Evolutionary conservation across 2,888 invertebrate genomes (phyloP).

Genomic region (Temnothorax ravouxi): DNA sequence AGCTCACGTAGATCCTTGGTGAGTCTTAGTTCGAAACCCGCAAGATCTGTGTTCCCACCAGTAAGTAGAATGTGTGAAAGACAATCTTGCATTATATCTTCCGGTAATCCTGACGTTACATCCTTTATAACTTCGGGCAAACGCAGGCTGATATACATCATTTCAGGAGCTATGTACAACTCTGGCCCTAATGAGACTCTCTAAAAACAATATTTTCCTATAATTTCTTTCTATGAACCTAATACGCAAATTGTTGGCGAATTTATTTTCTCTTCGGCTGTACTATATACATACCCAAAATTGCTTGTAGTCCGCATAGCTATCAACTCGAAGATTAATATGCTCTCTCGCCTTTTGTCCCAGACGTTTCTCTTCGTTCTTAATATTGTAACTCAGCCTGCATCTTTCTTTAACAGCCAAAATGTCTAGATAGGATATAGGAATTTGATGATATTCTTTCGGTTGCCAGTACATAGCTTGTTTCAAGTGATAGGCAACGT

Average conservation of each 20-base stretch:
- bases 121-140: slow-evolving; percentile 85
- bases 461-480: slow-evolving; percentile 85
- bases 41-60: slow-evolving; percentile 86
- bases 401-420: slow-evolving; percentile 85
- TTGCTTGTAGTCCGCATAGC: slow-evolving; percentile 83
- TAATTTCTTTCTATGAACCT: no score
- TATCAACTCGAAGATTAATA: slow-evolving; percentile 83
- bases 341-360: slow-evolving; percentile 78
- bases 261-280: slow-evolving; percentile 4
- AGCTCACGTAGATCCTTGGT: slow-evolving; percentile 84
- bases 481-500: slow-evolving; percentile 85
- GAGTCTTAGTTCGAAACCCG: slow-evolving; percentile 84
- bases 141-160: slow-evolving; percentile 85
- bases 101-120: slow-evolving; percentile 83
- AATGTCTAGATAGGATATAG: slow-evolving; percentile 85
- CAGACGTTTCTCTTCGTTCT: slow-evolving; percentile 81
- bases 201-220: slow-evolving; percentile 72
- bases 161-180: slow-evolving; percentile 85
- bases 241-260: neutral
- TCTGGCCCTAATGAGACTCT: slow-evolving; percentile 85
- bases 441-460: slow-evolving; percentile 85
- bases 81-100: slow-evolving; percentile 83
- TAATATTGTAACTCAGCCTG: slow-evolving; percentile 84
- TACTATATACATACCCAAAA: slow-evolving; percentile 79
- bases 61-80: slow-evolving; percentile 85